These are phyloP conservation scores for Acleris laterana DNA, from an alignment of 2,888 invertebrate species.

Conservation along the genomic window DNA sequence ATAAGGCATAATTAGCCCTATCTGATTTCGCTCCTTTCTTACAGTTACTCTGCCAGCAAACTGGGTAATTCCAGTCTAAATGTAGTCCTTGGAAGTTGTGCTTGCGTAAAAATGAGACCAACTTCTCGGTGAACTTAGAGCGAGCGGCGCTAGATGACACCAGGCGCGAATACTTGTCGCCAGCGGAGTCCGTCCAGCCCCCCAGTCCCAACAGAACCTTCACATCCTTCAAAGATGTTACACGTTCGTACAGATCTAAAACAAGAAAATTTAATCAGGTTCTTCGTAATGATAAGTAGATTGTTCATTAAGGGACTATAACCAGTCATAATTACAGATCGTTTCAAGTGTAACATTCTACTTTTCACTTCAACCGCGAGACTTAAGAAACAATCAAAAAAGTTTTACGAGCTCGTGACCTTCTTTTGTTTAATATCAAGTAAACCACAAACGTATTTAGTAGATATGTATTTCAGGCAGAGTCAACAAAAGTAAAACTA, in stretches of 20 bases:
- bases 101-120: constrained; percentile 88
- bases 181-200: constrained; percentile 97
- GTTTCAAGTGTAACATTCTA: no score
- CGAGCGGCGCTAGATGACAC: constrained; percentile 88
- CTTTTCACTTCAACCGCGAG: no score
- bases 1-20: constrained; percentile 89
- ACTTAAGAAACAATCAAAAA: no score
- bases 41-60: constrained; percentile 96
- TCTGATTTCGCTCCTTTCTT: constrained; percentile 91
- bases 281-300: no score
- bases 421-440: no score
- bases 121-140: constrained; percentile 88
- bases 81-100: constrained; percentile 94
- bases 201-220: constrained; percentile 92
- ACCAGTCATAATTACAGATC: no score
- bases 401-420: no score
- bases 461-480: no score
- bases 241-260: constrained; percentile 91
- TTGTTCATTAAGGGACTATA: no score
- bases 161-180: constrained; percentile 93
- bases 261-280: constrained; percentile 10
- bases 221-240: constrained; percentile 87
- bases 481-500: no score
- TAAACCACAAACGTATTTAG: no score
- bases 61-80: constrained; percentile 97